Conservation (phyloP, 2,113 vertebrate species). For the Rhinichthys klamathensis region DNA sequence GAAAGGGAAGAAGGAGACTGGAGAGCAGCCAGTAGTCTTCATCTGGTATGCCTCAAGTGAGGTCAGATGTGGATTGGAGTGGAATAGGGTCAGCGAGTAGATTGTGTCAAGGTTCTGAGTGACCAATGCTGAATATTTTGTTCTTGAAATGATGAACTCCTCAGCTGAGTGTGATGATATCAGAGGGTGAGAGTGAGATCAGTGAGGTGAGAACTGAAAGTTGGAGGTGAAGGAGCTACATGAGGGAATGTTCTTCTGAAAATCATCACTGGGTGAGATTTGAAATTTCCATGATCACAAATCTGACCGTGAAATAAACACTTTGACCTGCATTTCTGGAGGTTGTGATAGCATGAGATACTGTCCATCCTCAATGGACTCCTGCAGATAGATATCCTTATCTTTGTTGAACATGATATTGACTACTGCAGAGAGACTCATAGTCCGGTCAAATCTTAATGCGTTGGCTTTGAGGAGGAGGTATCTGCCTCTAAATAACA, state of each 20-base stretch:
- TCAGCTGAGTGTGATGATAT: neutral
- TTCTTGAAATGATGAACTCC: slow-evolving; percentile 2
- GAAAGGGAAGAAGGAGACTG: slow-evolving; percentile 12
- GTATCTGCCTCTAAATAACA: neutral
- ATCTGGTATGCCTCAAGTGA: slow-evolving; percentile 37
- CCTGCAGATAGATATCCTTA: neutral
- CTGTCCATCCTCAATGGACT: slow-evolving; percentile 9
- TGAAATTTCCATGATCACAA: neutral
- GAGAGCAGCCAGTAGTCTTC: slow-evolving; percentile 22
- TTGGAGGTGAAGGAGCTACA: neutral
- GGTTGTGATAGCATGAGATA: neutral
- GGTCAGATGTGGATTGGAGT: slow-evolving; percentile 15
- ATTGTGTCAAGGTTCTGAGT: slow-evolving; percentile 12
- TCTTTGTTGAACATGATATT: slow-evolving; percentile 2
- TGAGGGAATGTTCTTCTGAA: slow-evolving; percentile 7
- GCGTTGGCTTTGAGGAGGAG: neutral
- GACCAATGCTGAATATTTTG: slow-evolving; percentile 14
- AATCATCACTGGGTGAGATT: slow-evolving; percentile 2
- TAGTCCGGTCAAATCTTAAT: neutral
- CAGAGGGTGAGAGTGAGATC: neutral
- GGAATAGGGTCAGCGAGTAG: neutral
- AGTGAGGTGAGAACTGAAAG: neutral
- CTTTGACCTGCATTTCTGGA: slow-evolving; percentile 19
- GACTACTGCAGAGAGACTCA: neutral
- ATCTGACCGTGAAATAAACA: slow-evolving; percentile 30